Percentiles rank a stretch among this genome's conserved stretches.
These are phyloP conservation scores for Lycocorax pyrrhopterus DNA, from an alignment of 2,113 vertebrate genomes.

Conservation along the genomic window DNA sequence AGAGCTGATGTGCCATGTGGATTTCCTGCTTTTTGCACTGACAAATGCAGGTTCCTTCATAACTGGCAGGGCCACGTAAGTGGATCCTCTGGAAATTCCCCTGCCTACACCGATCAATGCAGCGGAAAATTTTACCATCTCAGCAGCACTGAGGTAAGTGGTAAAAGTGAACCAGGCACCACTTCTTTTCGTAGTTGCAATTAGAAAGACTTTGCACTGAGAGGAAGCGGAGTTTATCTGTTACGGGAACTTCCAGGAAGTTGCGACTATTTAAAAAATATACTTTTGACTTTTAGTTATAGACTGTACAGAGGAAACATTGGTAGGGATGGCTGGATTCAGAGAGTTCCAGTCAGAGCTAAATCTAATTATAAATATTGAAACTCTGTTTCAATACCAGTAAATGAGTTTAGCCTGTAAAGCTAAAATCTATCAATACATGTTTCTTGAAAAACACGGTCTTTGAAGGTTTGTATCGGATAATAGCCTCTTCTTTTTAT, in stretches of 20 bases:
- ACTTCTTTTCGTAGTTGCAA: not conserved
- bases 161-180: not conserved
- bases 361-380: not conserved
- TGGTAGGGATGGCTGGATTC: not conserved
- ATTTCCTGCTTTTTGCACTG: not conserved
- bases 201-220: not conserved
- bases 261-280: not conserved
- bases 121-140: not conserved
- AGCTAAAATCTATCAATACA: not conserved
- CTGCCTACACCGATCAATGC: fast-evolving
- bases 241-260: not conserved
- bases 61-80: fast-evolving
- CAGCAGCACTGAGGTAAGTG: not conserved
- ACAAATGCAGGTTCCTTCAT: not conserved
- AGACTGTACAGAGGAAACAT: not conserved
- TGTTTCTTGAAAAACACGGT: not conserved
- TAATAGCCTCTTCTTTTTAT: not conserved
- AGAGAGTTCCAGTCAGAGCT: not conserved
- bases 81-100: not conserved
- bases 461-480: not conserved
- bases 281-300: not conserved
- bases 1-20: fast-evolving
- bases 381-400: not conserved
- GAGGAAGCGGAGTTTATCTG: not conserved
- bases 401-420: not conserved